Percentiles rank a stretch among this genome's conserved stretches.
Evolutionary conservation across 2,113 vertebrate species (phyloP).

Genomic region (Pseudorasbora parva): DNA sequence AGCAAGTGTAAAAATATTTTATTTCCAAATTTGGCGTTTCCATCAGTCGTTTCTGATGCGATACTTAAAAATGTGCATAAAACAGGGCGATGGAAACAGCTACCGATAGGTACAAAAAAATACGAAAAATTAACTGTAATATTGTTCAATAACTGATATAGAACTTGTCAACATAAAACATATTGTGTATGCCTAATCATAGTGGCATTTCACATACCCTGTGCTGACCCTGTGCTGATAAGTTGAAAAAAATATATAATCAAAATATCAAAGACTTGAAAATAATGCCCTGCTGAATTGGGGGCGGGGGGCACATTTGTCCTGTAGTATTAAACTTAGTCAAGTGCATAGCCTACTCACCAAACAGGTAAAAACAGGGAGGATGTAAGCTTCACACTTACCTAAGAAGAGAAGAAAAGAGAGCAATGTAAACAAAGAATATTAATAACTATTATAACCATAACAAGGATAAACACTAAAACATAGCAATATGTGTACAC

Average conservation of each 20-base stretch:
- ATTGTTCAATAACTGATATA: neutral
- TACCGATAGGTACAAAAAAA: neutral
- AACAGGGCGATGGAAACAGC: no score
- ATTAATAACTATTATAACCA: neutral
- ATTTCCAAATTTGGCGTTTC: no score
- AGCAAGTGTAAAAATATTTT: no score
- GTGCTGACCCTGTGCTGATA: neutral
- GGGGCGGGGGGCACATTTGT: no score
- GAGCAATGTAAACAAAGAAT: neutral
- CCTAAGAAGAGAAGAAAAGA: conserved; percentile 12
- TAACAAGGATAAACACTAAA: neutral
- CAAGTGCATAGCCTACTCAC: neutral
- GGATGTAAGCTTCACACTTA: conserved; percentile 8
- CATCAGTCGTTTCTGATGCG: no score
- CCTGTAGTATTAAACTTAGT: neutral
- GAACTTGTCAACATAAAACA: neutral
- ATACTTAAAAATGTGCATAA: no score
- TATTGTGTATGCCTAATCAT: neutral
- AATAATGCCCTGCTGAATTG: no score
- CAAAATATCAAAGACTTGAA: no score
- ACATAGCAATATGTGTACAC: neutral
- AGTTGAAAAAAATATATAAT: neutral
- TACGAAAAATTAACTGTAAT: neutral
- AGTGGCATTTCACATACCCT: no score
- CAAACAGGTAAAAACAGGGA: neutral